A percentile compares a stretch with the other conserved stretches of the same genome.
Conservation (phyloP, 2,888 invertebrate genomes). For the Anorthoa munda region DNA sequence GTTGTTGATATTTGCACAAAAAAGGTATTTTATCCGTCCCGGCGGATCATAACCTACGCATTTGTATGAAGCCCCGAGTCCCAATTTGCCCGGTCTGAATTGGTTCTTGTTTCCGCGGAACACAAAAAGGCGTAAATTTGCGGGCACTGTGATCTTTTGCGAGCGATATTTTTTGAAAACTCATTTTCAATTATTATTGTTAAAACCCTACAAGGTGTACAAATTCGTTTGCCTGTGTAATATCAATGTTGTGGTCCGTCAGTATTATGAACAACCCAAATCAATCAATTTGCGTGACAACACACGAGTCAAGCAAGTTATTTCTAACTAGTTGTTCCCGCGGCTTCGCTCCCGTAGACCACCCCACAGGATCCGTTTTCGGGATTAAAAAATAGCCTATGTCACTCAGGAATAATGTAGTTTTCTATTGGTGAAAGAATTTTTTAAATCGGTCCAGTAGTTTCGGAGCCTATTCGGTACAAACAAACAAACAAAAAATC, state of each 20-base stretch:
- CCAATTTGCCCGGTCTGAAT: constrained; percentile 71
- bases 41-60: constrained; percentile 67
- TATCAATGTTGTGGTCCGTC: not conserved
- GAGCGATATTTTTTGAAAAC: constrained; percentile 36
- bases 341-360: too few species aligned
- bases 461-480: too few species aligned
- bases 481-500: too few species aligned
- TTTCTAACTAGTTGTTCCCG: too few species aligned
- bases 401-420: too few species aligned
- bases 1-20: constrained; percentile 72
- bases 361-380: too few species aligned
- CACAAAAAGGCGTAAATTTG: constrained; percentile 51
- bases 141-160: constrained; percentile 29
- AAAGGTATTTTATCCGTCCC: constrained; percentile 72
- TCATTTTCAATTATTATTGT: constrained; percentile 34
- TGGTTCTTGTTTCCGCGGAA: constrained; percentile 63
- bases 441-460: too few species aligned
- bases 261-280: constrained; percentile 6
- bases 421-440: too few species aligned
- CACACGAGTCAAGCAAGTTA: not conserved
- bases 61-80: constrained; percentile 63
- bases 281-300: constrained; percentile 23
- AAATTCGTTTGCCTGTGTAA: not conserved
- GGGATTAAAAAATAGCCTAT: too few species aligned
- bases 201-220: not conserved